Percentiles rank a stretch among this genome's conserved stretches.
phyloP scores from a whole-genome alignment of 2,113 vertebrate genomes.

The Turdus rufiventris region DNA sequence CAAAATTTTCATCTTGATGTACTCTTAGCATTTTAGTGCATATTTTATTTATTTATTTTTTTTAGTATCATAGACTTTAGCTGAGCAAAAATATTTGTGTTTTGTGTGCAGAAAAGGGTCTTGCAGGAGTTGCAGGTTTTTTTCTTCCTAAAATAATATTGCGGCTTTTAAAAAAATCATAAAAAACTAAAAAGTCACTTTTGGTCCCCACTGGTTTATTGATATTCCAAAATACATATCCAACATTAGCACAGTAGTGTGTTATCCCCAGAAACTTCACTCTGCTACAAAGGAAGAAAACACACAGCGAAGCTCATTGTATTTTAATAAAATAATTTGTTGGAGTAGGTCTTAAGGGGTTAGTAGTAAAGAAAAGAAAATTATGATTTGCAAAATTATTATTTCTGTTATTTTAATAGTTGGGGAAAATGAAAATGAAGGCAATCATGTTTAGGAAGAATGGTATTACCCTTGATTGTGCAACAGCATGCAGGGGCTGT shows the following conservation, averaged over 20 bases:
- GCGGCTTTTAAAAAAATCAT: background rate
- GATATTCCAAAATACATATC: background rate
- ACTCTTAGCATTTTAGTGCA: background rate
- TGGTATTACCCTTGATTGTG: background rate
- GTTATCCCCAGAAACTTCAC: background rate
- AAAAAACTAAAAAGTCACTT: background rate
- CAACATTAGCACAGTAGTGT: background rate
- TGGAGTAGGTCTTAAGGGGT: background rate
- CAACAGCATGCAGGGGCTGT: background rate
- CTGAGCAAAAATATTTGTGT: background rate
- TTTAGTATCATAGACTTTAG: background rate
- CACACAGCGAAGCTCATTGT: background rate
- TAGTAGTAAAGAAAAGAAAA: background rate
- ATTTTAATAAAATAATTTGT: background rate
- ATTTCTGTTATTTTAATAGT: background rate
- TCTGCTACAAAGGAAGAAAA: background rate
- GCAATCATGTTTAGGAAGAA: background rate
- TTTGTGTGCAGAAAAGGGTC: background rate
- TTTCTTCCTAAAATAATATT: background rate
- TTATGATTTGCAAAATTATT: background rate
- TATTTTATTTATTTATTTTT: background rate
- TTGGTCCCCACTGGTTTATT: background rate
- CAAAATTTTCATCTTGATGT: background rate
- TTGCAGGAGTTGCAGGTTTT: rapidly evolving
- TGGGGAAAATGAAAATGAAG: background rate